Conservation (phyloP, 1,140 invertebrate species). For the Hyphantria cunea region DNA sequence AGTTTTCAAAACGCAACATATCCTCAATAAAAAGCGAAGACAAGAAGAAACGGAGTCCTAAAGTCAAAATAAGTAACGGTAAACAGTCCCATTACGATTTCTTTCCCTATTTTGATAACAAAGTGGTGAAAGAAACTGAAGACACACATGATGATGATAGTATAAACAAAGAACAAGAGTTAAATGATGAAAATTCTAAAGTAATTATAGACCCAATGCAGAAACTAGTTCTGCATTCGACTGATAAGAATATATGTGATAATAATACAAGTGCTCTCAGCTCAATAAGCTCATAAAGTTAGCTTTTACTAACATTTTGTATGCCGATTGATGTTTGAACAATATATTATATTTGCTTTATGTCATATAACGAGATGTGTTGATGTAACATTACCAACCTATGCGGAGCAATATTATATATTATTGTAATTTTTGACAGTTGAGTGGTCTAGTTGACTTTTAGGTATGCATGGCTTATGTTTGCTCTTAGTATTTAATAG, state of each 20-base stretch:
- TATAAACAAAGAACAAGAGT: slow-evolving; percentile 47
- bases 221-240: slow-evolving; percentile 77
- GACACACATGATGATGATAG: slow-evolving; percentile 34
- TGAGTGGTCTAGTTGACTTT: slow-evolving; percentile 3
- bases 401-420: slow-evolving; percentile 19
- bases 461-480: slow-evolving; percentile 23
- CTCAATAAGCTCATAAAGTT: slow-evolving; percentile 71
- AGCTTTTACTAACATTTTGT: slow-evolving; percentile 69
- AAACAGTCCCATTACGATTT: slow-evolving; percentile 68
- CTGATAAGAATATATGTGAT: slow-evolving; percentile 80
- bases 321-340: slow-evolving; percentile 46
- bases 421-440: slow-evolving; percentile 15
- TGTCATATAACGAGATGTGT: slow-evolving; percentile 30
- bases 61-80: slow-evolving; percentile 66
- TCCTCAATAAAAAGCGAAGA: slow-evolving; percentile 57
- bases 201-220: slow-evolving; percentile 78
- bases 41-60: slow-evolving; percentile 56
- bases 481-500: slow-evolving; percentile 5
- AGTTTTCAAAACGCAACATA: slow-evolving; percentile 66
- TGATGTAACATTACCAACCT: neutral
- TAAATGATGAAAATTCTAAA: slow-evolving; percentile 70
- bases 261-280: slow-evolving; percentile 76
- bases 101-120: slow-evolving; percentile 76
- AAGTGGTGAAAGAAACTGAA: slow-evolving; percentile 38
- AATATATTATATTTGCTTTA: slow-evolving; percentile 58